Evolutionary conservation across 2,888 invertebrate species (phyloP), one percentile per base, ranked within the genome.

Genomic region (Coenonympha arcania): DNA sequence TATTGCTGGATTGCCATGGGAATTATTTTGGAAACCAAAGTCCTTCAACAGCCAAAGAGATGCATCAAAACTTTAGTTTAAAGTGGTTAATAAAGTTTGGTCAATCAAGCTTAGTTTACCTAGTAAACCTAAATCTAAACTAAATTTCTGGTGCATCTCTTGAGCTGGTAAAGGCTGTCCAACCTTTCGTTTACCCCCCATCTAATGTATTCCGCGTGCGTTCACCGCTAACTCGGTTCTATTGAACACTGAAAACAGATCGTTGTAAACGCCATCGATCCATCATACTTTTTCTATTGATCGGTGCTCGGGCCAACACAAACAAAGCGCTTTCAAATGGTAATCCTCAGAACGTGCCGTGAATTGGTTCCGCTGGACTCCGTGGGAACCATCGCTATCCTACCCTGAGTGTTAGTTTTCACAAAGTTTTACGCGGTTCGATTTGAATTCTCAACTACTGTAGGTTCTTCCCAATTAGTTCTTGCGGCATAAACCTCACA

Each of bases 261-360:
- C 78, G 73, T 75, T 78, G 77, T 77, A 71, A 67, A 68, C 68
- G 62, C 61, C 36, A 37, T 67, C 75, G 67, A 85, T 85, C 78
- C 83, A 81, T 85, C 84, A 84, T 77, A 74, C 58, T 79, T 83
- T 81, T 80, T 81, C 82, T 76, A 79, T 81, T 80, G 79, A 77
- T 76, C 73, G 71, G 61, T 62, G 63, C 66, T 71, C 71, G 73
- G 76, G 78, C 78, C 52, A 78, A 77, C 74, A 76, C 80, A 84
- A 85, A 86, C 83, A 83, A 79, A 75, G 67, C 73, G 77, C 75
- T 80, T 85, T 84, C 76, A 80, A 81, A 84, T 81, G 83, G 75
- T 83, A 85, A 86, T 85, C 69, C 71, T 57, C 58, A 62, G 77
- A 77, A 83, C 85, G 85, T 86, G 85, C 71, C 55, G 57, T 59